Evolutionary conservation across 2,113 vertebrate species (phyloP).

Genomic region (Tetrao urogallus): DNA sequence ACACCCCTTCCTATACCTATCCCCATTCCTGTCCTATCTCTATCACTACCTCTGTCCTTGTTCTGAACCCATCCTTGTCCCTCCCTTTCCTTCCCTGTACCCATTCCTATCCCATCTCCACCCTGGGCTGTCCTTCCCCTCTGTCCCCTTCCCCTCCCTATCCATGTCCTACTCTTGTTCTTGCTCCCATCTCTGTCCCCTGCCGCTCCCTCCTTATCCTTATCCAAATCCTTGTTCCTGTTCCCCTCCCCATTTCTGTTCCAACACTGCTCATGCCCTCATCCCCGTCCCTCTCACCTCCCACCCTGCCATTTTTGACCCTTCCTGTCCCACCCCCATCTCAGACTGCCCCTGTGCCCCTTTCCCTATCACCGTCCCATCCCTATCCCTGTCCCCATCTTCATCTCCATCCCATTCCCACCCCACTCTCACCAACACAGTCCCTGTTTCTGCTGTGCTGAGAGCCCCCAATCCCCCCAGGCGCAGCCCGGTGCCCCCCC

Average conservation of each 20-base stretch:
- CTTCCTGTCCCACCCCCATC: not conserved
- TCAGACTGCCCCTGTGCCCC: not conserved
- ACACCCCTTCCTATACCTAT: not conserved
- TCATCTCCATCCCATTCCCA: not conserved
- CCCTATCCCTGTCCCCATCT: not conserved
- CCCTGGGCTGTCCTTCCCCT: not conserved
- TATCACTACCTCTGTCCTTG: not conserved
- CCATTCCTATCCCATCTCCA: not conserved
- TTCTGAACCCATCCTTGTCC: not conserved
- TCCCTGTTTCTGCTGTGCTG: not conserved
- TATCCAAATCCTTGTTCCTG: not conserved
- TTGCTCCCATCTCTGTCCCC: too few species aligned
- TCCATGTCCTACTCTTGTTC: not conserved
- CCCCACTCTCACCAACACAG: not conserved
- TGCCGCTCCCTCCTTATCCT: not conserved
- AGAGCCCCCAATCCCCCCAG: not conserved
- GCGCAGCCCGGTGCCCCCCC: not conserved
- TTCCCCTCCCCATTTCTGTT: not conserved
- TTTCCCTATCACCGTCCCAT: too few species aligned
- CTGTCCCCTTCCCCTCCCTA: too few species aligned
- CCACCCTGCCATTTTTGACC: not conserved
- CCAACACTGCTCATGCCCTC: not conserved
- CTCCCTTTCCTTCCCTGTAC: not conserved
- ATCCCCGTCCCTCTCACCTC: not conserved
- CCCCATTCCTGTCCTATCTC: not conserved